phyloP scores from a whole-genome alignment of 2,888 invertebrate genomes.

The Tenthredo scrophulariae region DNA sequence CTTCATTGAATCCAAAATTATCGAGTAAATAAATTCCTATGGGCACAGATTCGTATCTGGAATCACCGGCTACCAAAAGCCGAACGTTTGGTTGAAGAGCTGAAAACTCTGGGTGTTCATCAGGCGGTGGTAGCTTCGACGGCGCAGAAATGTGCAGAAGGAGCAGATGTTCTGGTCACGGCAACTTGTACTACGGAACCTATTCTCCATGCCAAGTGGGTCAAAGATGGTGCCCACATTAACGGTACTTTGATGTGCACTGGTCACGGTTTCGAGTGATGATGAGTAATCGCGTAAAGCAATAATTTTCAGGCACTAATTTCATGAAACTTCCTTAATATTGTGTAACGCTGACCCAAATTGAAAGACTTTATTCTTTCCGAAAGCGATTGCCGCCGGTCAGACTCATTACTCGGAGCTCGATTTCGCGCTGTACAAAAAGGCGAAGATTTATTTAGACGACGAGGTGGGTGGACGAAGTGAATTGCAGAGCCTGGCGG shows the following conservation, averaged over 20 bases:
- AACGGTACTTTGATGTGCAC: slow-evolving; percentile 78
- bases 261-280: not conserved
- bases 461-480: slow-evolving; percentile 79
- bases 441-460: slow-evolving; percentile 81
- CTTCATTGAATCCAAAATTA: not conserved
- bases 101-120: slow-evolving; percentile 66
- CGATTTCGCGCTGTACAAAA: slow-evolving; percentile 79
- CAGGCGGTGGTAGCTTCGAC: slow-evolving; percentile 64
- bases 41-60: slow-evolving; percentile 80
- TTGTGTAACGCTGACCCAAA: not conserved
- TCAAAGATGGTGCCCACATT: slow-evolving; percentile 81
- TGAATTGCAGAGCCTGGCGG: slow-evolving; percentile 80
- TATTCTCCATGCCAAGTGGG: slow-evolving; percentile 79
- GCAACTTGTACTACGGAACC: slow-evolving; percentile 80
- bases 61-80: slow-evolving; percentile 78
- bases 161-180: slow-evolving; percentile 83
- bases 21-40: not conserved
- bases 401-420: slow-evolving; percentile 80
- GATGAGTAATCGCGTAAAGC: not conserved
- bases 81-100: slow-evolving; percentile 69
- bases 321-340: not conserved
- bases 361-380: slow-evolving; percentile 17
- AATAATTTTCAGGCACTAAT: not conserved
- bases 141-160: slow-evolving; percentile 79
- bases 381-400: slow-evolving; percentile 82